Evolutionary conservation across 2,113 vertebrate species (phyloP), one percentile per base, ranked within the genome.

Genomic region (Erythrocercus mccallii): DNA sequence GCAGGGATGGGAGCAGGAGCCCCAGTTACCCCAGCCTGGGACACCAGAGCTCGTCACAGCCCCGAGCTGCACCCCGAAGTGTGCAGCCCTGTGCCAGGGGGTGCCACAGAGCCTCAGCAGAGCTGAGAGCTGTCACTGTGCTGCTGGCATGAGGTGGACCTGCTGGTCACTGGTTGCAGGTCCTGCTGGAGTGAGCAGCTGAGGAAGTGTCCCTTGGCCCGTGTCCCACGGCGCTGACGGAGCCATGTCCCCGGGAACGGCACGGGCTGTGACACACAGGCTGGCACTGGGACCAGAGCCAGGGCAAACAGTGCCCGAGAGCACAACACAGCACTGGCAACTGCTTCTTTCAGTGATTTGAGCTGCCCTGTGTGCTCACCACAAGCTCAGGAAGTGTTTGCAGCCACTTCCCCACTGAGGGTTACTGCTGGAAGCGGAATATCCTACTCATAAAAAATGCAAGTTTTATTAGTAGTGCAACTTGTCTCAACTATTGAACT

Each of bases 131-230:
- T 44, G 44, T 18, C 44, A 18, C 44, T 44, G 38, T 40, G 44
- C 17, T 44, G 15, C 2, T 15, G 70, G 54, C 38, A 40, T 40
- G 38, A 12, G 38, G 38, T 40, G 38, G 38, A 12, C 74, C 25
- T 19, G n/a, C n/a, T n/a, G n/a, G 10, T 5, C 20, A 0, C 0
- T 40, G 61, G 10, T 5, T 1, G 0, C 11, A 6, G 4, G 24
- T 15, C 47, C 21, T 64, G 68, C 73, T 6, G 31, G 1, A 0
- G 28, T 3, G 62, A 9, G 3, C 47, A 56, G 72, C 77, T 28
- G 7, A 14, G 50, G 69, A 3, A 2, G 14, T 7, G 70, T 13
- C 62, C 12, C 3, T 6, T 62, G 7, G 51, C 25, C 37, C 27
- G 60, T 20, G 60, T 62, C 37, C 60, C 2, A 12, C 12, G 2